Base-by-base conservation (phyloP, 2,888 invertebrate species). In the Ellobium chinense region DNA sequence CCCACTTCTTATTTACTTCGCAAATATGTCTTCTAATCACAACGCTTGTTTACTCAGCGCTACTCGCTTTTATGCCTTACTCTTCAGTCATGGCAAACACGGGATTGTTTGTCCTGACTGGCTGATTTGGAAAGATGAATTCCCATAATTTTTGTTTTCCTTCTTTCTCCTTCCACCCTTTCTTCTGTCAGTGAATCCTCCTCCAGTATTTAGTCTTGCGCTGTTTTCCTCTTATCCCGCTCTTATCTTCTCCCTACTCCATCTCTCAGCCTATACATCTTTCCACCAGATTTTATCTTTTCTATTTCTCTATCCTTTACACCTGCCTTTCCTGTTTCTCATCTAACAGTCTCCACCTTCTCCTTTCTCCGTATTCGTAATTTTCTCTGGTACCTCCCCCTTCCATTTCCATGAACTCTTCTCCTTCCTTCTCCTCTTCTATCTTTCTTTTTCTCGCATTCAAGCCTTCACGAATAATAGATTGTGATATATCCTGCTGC, bases 321-420 rank as follows among this genome's bases (percentile, higher is more conserved):
- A 27, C 36, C 66, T 66, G 31, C 66, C 36, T 31, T 77, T 66
- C 56, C 66, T 34, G 39, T 12, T 56, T 56, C 66, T 5, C 46
- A 37, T n/a, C 21, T 29, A n/a, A 34, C 0, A 7, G 12, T 37
- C n/a, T 34, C 24, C 2, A 29, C 54, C 21, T 29, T 27, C n/a
- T 9, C 31, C 27, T 31, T 76, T 5, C 39, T 27, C 5, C 58
- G n/a, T 24, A 56, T 21, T 36, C 18, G 12, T 12, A 29, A 9
- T 31, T 21, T 0, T 9, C 18, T 4, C n/a, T n/a, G n/a, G n/a
- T n/a, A n/a, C n/a, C n/a, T n/a, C n/a, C n/a, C n/a, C n/a, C n/a
- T n/a, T n/a, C n/a, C n/a, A n/a, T n/a, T n/a, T n/a, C n/a, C n/a
- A n/a, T n/a, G n/a, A n/a, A n/a, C n/a, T n/a, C n/a, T n/a, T n/a